A percentile compares a stretch with the other conserved stretches of the same genome.
phyloP scores from a whole-genome alignment of 1,140 invertebrate genomes.

The Tenebrio molitor region DNA sequence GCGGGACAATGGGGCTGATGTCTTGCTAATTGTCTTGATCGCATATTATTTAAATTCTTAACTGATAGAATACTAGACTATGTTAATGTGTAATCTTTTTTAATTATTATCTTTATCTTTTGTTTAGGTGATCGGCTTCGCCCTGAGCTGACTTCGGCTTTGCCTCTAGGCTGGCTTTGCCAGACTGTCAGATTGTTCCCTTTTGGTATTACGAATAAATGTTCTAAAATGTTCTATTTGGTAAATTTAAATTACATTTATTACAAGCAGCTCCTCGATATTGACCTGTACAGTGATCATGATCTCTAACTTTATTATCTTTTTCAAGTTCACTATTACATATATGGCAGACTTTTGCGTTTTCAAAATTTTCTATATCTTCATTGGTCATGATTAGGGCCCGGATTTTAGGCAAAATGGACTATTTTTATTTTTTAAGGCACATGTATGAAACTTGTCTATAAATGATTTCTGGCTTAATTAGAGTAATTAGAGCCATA shows the following conservation, averaged over 20 bases:
- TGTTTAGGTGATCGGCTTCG: constrained; percentile 24
- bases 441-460: too few relatives aligned
- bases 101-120: constrained; percentile 37
- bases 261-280: constrained; percentile 42
- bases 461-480: too few relatives aligned
- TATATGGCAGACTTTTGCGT: constrained; percentile 36
- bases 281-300: constrained; percentile 50
- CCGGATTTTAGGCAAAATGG: too few relatives aligned
- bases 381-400: background rate
- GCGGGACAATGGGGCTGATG: too few relatives aligned
- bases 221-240: too few relatives aligned
- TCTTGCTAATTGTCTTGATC: constrained; percentile 35
- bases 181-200: too few relatives aligned
- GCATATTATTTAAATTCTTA: constrained; percentile 48
- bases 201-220: too few relatives aligned
- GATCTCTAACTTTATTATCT: constrained; percentile 41
- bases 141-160: too few relatives aligned
- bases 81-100: constrained; percentile 42
- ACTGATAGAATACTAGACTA: constrained; percentile 59
- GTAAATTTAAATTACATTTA: constrained; percentile 48
- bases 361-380: constrained; percentile 6
- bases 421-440: too few relatives aligned
- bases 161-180: too few relatives aligned
- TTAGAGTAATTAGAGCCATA: too few relatives aligned
- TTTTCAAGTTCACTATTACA: constrained; percentile 34